Evolutionary conservation across 2,888 invertebrate genomes (phyloP), one percentile per base, ranked within the genome.

Genomic region (Clanis bilineata): DNA sequence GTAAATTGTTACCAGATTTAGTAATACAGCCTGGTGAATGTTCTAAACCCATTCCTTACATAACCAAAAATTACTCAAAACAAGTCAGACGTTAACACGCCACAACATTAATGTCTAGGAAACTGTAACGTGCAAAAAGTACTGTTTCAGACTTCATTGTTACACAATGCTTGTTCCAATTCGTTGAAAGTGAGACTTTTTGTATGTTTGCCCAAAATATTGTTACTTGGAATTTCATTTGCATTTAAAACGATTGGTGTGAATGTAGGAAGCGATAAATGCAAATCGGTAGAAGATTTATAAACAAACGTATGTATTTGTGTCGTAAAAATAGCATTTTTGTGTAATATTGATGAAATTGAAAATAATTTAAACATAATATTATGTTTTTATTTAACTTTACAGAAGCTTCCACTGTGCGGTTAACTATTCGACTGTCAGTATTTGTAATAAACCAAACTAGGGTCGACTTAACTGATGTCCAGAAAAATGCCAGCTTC

Each of bases 91-190:
- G 1, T 51, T 51, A 18, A 51, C 51, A 51, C 51, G 51, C 51
- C 18, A 32, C 51, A 28, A 15, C 32, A 32, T 51, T 4, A 28
- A 32, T 28, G 32, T 32, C 51, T 68, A 66, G 72, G 66, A 66
- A 69, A 74, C 62, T 69, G 64, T 72, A 74, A 65, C 68, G 57
- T 64, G 10, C 51, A 32, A 51, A 51, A 51, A 32, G 18, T 32
- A 18, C 32, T 18, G 32, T 51, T 51, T 32, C 18, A 51, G 18
- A n/a, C n/a, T n/a, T n/a, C n/a, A n/a, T 32, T 15, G 15, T 51
- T 51, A 51, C 10, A 18, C 18, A 51, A 51, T 28, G 51, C 18
- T 51, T 28, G 51, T 10, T 32, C 51, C 28, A 51, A 51, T 51
- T 51, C 51, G 18, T 51, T 6, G 51, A 28, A 51, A 15, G 28